Evolutionary conservation across 2,113 vertebrate genomes (phyloP).

Genomic region (Catagonus wagneri): DNA sequence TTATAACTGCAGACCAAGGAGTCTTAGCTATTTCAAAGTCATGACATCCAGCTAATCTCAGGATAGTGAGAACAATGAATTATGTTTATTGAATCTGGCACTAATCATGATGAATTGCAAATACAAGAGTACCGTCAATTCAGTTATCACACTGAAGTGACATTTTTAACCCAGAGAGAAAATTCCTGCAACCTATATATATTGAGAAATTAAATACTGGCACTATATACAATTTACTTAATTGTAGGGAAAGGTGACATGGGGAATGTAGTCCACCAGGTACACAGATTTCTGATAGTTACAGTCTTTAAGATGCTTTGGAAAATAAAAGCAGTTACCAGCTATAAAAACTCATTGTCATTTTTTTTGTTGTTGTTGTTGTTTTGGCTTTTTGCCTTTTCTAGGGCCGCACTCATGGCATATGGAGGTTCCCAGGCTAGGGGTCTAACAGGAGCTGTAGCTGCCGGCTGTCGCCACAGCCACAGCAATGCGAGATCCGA

Average conservation of each 20-base stretch:
- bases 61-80: not conserved
- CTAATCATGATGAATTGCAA: not conserved
- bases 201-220: not conserved
- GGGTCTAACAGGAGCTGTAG: no score
- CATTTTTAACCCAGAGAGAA: conserved; percentile 58
- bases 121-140: not conserved
- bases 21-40: not conserved
- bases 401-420: no score
- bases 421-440: no score
- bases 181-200: not conserved
- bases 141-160: conserved; percentile 19
- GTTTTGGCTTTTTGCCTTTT: no score
- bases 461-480: no score
- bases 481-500: no score
- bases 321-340: not conserved
- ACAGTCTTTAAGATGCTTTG: not conserved
- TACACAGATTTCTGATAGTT: not conserved
- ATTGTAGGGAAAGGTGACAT: not conserved
- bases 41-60: not conserved
- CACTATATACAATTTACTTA: not conserved
- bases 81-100: not conserved
- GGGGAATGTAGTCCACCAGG: not conserved
- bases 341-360: not conserved
- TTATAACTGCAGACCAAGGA: not conserved
- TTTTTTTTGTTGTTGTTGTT: no score